phyloP scores from a whole-genome alignment of 2,113 vertebrate genomes.

The Thamnaconus septentrionalis region DNA sequence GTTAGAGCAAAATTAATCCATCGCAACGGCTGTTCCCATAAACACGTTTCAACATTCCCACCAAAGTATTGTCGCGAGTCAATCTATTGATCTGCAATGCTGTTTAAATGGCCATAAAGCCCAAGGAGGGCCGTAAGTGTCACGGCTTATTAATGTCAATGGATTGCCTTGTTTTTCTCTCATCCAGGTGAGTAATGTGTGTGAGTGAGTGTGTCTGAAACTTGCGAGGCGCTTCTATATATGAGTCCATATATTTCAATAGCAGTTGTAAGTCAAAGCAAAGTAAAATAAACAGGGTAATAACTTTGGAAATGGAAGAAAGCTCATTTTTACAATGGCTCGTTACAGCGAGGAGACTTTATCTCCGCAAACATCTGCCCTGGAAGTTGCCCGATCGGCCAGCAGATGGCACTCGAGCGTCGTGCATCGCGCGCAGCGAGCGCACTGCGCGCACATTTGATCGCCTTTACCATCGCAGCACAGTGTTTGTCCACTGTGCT shows the following conservation, averaged over 20 bases:
- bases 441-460: constrained; percentile 12
- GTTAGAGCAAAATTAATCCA: too few species aligned
- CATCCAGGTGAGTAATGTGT: constrained; percentile 46
- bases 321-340: not conserved
- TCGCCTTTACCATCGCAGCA: not conserved
- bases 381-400: constrained; percentile 23
- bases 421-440: constrained; percentile 17
- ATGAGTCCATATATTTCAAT: too few species aligned
- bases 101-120: constrained; percentile 1
- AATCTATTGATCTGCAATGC: constrained; percentile 18
- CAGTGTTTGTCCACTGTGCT: constrained; percentile 16
- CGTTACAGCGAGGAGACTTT: not conserved
- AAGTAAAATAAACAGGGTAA: constrained; percentile 1
- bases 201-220: not conserved
- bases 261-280: too few species aligned
- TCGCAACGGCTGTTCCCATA: not conserved
- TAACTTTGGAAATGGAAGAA: constrained; percentile 4
- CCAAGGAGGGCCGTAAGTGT: not conserved
- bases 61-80: too few species aligned
- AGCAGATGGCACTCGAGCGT: constrained; percentile 66
- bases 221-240: too few species aligned
- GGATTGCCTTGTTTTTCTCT: constrained; percentile 21
- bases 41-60: not conserved
- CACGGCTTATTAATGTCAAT: not conserved
- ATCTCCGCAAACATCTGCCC: not conserved